Evolutionary conservation across 2,113 vertebrate genomes (phyloP).

Genomic region (Phalacrocorax carbo): DNA sequence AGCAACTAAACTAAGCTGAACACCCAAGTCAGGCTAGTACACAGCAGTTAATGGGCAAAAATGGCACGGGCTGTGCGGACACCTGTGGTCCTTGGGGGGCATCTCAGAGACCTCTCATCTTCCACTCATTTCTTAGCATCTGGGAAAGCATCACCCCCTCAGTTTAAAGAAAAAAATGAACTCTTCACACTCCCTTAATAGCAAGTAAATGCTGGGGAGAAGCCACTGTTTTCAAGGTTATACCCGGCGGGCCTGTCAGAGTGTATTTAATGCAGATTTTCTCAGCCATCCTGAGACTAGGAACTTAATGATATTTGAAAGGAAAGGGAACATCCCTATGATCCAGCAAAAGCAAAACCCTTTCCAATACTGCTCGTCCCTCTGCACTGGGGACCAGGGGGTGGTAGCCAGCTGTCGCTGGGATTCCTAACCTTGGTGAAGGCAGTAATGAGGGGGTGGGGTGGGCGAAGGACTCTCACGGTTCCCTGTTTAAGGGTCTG

Average conservation of each 20-base stretch:
- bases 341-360: not conserved
- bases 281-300: not conserved
- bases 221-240: not conserved
- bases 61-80: accelerated
- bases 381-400: not conserved
- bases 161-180: not conserved
- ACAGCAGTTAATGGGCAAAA: not conserved
- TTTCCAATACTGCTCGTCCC: not conserved
- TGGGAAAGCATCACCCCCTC: not conserved
- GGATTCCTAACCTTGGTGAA: no score
- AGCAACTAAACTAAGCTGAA: not conserved
- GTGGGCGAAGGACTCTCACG: accelerated
- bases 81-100: not conserved
- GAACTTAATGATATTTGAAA: not conserved
- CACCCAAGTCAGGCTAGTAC: not conserved
- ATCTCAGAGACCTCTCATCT: not conserved
- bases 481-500: accelerated
- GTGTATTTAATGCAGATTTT: not conserved
- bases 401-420: accelerated
- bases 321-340: not conserved
- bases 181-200: not conserved
- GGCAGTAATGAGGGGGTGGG: not conserved
- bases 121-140: not conserved
- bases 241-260: not conserved
- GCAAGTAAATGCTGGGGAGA: not conserved